Conservation (phyloP, 53 echinoderm and acorn worm species). For the Pentamera pediparva region DNA sequence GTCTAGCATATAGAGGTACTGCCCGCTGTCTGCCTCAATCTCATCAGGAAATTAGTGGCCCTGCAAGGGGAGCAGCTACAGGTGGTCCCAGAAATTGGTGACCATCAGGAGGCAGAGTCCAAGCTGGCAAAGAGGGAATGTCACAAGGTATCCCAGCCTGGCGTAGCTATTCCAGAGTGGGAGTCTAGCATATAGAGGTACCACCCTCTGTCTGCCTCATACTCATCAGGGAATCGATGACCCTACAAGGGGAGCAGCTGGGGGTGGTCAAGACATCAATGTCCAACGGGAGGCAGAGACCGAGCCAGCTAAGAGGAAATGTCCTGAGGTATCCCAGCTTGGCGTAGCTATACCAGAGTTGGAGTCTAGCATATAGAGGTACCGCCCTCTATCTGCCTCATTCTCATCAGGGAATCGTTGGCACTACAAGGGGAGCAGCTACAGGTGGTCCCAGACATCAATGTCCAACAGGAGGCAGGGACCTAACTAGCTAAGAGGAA, state of each 20-base stretch:
- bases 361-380: not conserved
- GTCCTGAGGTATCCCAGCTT: constrained; percentile 11
- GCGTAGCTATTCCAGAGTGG: not conserved
- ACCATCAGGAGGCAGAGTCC: constrained; percentile 56
- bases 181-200: not conserved
- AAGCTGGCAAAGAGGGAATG: constrained; percentile 32
- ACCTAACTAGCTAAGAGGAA: constrained; percentile 41
- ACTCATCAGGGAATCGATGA: constrained; percentile 80
- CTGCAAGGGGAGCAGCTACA: constrained; percentile 73
- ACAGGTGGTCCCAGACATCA: constrained; percentile 82
- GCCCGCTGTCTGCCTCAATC: too few species aligned
- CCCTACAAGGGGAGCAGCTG: constrained; percentile 66
- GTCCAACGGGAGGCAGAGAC: constrained; percentile 58
- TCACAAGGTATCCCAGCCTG: constrained; percentile 10
- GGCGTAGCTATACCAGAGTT: not conserved
- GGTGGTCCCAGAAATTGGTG: constrained; percentile 81
- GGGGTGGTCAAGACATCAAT: constrained; percentile 87
- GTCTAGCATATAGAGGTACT: not conserved
- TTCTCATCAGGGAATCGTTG: constrained; percentile 74
- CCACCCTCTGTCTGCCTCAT: too few species aligned
- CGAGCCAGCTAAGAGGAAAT: constrained; percentile 31
- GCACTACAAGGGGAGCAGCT: constrained; percentile 70
- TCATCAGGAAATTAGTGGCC: constrained; percentile 79
- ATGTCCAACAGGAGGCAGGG: constrained; percentile 58
- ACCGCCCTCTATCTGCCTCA: too few species aligned